Base-by-base conservation (phyloP, 2,797 vertebrate species). In the Bucorvus abyssinicus region DNA sequence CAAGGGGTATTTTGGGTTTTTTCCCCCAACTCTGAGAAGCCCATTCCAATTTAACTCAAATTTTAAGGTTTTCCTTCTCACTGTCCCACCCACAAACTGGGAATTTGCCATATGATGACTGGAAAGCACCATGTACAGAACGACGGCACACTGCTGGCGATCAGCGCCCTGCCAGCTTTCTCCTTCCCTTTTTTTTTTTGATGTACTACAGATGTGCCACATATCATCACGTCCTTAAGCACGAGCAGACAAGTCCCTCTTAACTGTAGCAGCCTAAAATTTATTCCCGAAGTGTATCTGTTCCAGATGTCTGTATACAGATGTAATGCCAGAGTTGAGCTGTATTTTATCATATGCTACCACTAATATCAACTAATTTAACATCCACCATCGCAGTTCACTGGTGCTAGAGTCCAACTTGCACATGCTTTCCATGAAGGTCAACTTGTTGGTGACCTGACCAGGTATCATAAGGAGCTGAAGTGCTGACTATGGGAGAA, bases 121-220 rank as follows among this genome's bases (percentile, higher is more conserved):
- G 47, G 61, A 32, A 69, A 78, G 24, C 45, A 16, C 22, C 5
- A 1, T 3, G 30, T 21, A 5, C 9, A 12, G 38, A 12, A 22
- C 2, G 7, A 27, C 1, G 2, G 30, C 34, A 17, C 4, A 0
- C 23, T 45, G 40, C 38, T 1, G 3, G 9, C 13, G 38, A 49
- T 60, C 44, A 21, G 3, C 10, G 4, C 53, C 42, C n/a, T 60
- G 18, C 36, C 56, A 34, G 27, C 49, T 84, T 77, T 52, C 80
- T 71, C 19, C 36, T 40, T 23, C 22, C 70, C 26, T 74, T 18
- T 27, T 32, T 19, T 13, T 40, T 27, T 49, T 27, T 22, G 52
- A 26, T 42, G 13, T 47, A 55, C 70, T 47, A 8, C 80, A 68
- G 64, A 63, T n/a, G 61, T 27, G 55, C 44, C 23, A 7, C 49